Evolutionary conservation across 2,113 vertebrate species (phyloP).

Genomic region (Pycnonotus jocosus): DNA sequence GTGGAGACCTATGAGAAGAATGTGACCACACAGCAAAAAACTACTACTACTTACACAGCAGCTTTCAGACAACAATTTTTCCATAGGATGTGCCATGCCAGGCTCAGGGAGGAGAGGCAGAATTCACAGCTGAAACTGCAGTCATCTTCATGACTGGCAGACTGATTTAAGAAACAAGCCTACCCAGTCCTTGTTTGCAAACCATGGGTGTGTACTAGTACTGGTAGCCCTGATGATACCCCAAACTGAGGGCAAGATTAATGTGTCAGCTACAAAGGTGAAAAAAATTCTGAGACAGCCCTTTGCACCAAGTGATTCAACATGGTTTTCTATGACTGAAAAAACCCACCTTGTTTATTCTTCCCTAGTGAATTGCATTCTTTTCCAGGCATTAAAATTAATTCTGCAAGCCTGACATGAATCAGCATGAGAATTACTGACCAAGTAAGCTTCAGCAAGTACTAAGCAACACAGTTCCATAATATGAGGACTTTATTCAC

Average conservation of each 20-base stretch:
- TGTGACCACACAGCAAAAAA: neutral
- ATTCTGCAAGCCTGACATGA: neutral
- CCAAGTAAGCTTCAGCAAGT: neutral
- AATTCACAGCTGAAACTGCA: neutral
- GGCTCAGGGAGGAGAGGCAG: neutral
- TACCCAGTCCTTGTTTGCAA: neutral
- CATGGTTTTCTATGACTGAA: neutral
- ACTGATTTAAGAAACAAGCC: neutral
- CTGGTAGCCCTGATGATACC: neutral
- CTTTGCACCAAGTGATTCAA: neutral
- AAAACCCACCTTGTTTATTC: neutral
- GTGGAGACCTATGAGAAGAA: neutral
- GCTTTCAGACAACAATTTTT: neutral
- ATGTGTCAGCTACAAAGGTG: neutral
- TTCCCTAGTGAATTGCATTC: neutral
- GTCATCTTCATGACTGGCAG: neutral
- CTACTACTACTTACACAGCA: neutral
- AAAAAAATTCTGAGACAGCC: neutral
- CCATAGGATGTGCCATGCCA: neutral
- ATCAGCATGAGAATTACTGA: conserved; percentile 14
- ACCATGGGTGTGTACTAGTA: neutral
- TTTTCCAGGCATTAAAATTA: conserved; percentile 15
- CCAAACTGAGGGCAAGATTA: neutral
- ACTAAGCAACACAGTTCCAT: neutral
- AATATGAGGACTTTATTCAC: neutral